Conservation (phyloP, 2,888 invertebrate species). For the Drosophila fulvimacula region DNA sequence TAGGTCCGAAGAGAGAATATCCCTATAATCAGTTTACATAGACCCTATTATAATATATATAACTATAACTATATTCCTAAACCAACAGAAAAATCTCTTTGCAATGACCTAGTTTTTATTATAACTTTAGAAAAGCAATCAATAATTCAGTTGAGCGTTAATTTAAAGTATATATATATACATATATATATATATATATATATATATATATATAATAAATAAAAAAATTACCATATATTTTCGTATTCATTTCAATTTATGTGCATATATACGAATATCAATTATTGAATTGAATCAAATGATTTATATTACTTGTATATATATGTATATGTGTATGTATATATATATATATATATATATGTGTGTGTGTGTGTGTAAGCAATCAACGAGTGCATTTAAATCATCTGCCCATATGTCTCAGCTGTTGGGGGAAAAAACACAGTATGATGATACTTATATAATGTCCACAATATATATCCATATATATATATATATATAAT, state of each 20-base stretch:
- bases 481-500: background rate
- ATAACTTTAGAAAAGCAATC: background rate
- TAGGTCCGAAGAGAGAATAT: no score
- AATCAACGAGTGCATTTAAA: slow-evolving; percentile 33
- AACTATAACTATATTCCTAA: no score
- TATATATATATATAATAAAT: no score
- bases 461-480: slow-evolving; percentile 5
- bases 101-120: background rate
- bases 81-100: no score
- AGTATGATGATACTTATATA: slow-evolving; percentile 24
- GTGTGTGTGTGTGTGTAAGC: slow-evolving; percentile 4
- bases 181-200: background rate
- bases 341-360: background rate
- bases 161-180: background rate
- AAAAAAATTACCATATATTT: slow-evolving; percentile 10
- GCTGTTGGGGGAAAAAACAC: slow-evolving; percentile 7
- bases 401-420: slow-evolving; percentile 39
- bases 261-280: slow-evolving; percentile 13
- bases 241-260: slow-evolving; percentile 34
- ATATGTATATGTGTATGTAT: background rate
- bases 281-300: slow-evolving; percentile 39
- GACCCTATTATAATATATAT: no score
- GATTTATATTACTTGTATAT: slow-evolving; percentile 1
- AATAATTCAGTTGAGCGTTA: slow-evolving; percentile 10
- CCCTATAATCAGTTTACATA: no score